These are phyloP conservation scores for Pangasius djambal DNA, from an alignment of 2,797 vertebrate genomes.

Conservation along the genomic window DNA sequence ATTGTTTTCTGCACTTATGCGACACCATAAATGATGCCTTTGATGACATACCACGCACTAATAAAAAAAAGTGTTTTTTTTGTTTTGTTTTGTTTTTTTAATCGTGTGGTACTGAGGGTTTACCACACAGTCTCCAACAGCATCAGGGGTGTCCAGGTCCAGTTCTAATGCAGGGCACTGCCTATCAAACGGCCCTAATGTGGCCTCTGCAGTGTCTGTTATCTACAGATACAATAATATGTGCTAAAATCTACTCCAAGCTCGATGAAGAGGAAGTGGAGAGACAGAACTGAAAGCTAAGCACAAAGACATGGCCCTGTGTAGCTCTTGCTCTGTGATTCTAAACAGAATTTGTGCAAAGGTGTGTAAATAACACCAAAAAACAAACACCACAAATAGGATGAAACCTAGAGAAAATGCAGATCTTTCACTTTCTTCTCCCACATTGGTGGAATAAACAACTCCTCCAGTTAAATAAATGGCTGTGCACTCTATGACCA, in stretches of 20 bases:
- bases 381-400: neutral
- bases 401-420: slow-evolving; percentile 15
- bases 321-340: neutral
- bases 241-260: neutral
- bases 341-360: neutral
- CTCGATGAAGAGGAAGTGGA: neutral
- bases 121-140: neutral
- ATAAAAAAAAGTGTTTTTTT: too few species aligned
- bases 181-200: neutral
- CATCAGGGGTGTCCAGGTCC: neutral
- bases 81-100: too few species aligned
- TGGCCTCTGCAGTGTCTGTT: neutral
- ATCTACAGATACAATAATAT: neutral
- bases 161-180: neutral
- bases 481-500: slow-evolving; percentile 36
- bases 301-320: neutral
- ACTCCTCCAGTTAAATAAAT: slow-evolving; percentile 45
- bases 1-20: neutral
- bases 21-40: too few species aligned
- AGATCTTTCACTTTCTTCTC: slow-evolving; percentile 36
- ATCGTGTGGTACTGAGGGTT: neutral
- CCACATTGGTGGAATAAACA: slow-evolving; percentile 43
- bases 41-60: too few species aligned
- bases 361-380: neutral
- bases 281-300: slow-evolving; percentile 35